A percentile compares a stretch with the other conserved stretches of the same genome.
These are phyloP conservation scores for Zootermopsis nevadensis DNA, from an alignment of 2,888 invertebrate genomes.

Conservation along the genomic window DNA sequence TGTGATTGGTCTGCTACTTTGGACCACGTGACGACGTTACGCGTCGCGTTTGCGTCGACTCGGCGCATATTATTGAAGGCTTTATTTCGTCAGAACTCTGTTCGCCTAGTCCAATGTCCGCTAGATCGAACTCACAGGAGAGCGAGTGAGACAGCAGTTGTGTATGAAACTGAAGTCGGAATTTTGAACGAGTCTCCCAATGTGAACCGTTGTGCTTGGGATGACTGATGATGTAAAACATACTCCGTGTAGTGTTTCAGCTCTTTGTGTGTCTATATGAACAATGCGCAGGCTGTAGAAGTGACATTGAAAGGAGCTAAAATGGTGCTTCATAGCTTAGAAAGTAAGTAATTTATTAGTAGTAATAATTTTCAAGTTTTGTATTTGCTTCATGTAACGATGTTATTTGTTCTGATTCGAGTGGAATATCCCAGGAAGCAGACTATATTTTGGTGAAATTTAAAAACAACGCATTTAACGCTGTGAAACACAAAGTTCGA, in stretches of 20 bases:
- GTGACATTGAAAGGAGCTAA: neutral
- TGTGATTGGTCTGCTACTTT: neutral
- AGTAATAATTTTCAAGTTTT: too few species aligned
- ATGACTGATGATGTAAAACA: neutral
- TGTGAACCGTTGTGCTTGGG: neutral
- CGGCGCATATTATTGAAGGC: constrained; percentile 19
- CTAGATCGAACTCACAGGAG: neutral
- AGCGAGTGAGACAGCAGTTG: neutral
- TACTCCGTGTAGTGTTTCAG: too few species aligned
- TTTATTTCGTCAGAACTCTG: neutral
- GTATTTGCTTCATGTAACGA: too few species aligned
- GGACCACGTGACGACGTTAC: constrained; percentile 26
- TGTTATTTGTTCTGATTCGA: too few species aligned
- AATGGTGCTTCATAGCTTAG: constrained; percentile 31
- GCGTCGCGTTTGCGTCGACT: constrained; percentile 28
- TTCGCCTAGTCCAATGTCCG: neutral
- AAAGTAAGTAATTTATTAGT: constrained; percentile 19
- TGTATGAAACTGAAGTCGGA: neutral
- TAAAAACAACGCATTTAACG: too few species aligned
- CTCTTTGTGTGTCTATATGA: neutral
- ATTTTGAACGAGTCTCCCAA: neutral
- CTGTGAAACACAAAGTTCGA: too few species aligned
- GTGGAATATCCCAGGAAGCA: too few species aligned
- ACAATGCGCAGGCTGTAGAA: neutral
- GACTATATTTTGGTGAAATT: too few species aligned